Conservation (phyloP, 1,140 invertebrate species). For the Caenorhabditis tropicalis region DNA sequence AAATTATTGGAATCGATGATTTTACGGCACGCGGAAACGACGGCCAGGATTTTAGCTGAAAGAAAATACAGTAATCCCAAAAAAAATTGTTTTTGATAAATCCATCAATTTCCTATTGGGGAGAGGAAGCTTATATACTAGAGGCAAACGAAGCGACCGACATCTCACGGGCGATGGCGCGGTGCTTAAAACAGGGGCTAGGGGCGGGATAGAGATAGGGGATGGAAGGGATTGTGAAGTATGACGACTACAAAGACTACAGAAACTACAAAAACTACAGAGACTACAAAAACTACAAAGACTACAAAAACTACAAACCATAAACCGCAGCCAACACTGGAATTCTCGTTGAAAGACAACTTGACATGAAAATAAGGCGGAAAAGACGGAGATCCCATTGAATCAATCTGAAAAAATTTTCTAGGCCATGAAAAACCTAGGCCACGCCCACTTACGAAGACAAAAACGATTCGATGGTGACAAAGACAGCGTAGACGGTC, state of each 20-base stretch:
- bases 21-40: neutral
- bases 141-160: no score
- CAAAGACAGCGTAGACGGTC: slow-evolving; percentile 11
- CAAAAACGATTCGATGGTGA: slow-evolving; percentile 14
- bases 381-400: slow-evolving; percentile 21
- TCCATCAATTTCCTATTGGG: neutral
- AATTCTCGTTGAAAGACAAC: neutral
- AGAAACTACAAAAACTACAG: no score
- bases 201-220: neutral
- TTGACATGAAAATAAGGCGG: neutral
- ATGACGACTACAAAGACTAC: no score
- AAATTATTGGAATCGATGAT: neutral
- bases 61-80: no score
- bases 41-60: neutral
- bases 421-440: neutral
- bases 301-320: no score
- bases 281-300: no score
- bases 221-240: no score
- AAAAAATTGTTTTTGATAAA: neutral
- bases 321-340: neutral
- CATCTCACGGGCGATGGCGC: no score
- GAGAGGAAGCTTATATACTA: neutral
- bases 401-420: neutral
- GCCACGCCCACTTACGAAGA: neutral
- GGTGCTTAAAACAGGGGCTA: neutral